These are phyloP conservation scores for Alectoris magna DNA, from an alignment of 2,797 vertebrate species.

Conservation along the genomic window DNA sequence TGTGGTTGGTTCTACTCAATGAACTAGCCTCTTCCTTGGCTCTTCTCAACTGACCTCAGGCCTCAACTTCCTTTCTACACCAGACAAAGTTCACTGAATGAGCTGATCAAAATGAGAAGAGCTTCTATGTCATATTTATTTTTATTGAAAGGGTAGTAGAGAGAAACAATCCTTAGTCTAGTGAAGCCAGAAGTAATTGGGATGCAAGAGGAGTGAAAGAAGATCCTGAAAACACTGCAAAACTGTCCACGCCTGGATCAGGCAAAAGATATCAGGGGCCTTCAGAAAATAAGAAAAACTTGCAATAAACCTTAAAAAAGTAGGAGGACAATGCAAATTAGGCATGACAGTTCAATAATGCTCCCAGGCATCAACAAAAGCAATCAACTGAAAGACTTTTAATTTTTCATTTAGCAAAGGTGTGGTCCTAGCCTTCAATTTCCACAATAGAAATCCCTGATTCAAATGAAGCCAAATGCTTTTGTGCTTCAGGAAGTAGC, in stretches of 20 bases:
- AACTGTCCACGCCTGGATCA: not conserved
- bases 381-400: constrained; percentile 45
- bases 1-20: not conserved
- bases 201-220: not conserved
- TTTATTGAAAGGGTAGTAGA: not conserved
- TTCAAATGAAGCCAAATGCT: constrained; percentile 50
- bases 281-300: constrained; percentile 46
- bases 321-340: constrained; percentile 6
- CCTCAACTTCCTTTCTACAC: not conserved
- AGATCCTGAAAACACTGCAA: constrained; percentile 21
- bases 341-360: constrained; percentile 53
- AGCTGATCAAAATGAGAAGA: not conserved
- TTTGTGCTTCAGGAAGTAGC: constrained; percentile 57
- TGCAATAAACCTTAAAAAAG: constrained; percentile 23
- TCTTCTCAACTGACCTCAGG: not conserved
- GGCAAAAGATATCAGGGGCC: constrained; percentile 11
- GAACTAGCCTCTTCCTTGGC: not conserved
- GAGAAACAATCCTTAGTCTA: not conserved
- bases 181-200: not conserved
- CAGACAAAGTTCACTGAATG: not conserved
- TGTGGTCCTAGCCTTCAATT: constrained; percentile 14
- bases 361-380: constrained; percentile 17
- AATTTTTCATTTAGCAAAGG: constrained; percentile 47
- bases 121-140: not conserved
- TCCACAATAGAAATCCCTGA: constrained; percentile 61